phyloP scores from a whole-genome alignment of 2,113 vertebrate species.

The Pontoporia blainvillei region DNA sequence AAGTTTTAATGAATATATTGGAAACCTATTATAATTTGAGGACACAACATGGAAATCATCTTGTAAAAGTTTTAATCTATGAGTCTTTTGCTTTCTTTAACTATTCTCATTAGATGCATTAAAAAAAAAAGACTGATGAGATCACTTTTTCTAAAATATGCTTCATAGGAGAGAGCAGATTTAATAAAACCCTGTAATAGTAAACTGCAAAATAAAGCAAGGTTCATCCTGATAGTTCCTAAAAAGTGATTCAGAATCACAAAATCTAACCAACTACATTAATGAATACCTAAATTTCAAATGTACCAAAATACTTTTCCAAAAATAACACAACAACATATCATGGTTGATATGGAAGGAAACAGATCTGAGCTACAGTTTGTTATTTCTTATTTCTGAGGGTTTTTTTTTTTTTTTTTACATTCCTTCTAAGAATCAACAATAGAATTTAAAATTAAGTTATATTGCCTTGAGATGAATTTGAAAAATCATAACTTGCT shows the following conservation, averaged over 20 bases:
- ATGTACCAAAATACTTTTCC: background rate
- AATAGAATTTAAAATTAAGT: background rate
- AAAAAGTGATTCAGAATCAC: background rate
- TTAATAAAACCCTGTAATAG: background rate
- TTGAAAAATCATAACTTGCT: background rate
- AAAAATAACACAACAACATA: background rate
- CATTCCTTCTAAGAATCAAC: background rate
- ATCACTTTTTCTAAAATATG: background rate
- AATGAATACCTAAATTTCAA: background rate
- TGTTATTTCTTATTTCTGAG: background rate
- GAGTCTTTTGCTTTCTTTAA: background rate
- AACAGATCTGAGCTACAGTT: background rate
- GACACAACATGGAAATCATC: background rate
- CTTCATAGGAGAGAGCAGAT: background rate
- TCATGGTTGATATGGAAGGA: background rate
- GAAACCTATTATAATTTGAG: background rate
- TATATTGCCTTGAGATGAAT: background rate
- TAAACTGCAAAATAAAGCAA: background rate
- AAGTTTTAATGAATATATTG: background rate
- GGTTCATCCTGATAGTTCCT: background rate
- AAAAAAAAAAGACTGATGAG: background rate
- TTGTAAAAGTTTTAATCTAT: background rate
- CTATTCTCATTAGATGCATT: background rate
- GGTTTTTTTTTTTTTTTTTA: background rate
- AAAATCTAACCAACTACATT: background rate